Evolutionary conservation across 1,140 invertebrate species (phyloP).

Genomic region (Saccostrea cuccullata): DNA sequence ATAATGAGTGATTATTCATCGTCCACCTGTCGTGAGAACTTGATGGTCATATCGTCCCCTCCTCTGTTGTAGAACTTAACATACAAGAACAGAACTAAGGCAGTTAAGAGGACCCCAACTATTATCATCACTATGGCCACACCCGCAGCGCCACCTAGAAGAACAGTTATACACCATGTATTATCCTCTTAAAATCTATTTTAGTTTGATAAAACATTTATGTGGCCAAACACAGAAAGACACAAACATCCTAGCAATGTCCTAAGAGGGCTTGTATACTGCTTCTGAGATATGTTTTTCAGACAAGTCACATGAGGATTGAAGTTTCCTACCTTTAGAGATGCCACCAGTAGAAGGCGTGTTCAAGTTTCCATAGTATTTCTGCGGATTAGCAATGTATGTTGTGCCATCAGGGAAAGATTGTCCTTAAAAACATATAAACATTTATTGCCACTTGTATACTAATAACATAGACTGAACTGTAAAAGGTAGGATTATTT

Average conservation of each 20-base stretch:
- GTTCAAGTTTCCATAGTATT: constrained; percentile 30
- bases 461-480: neutral
- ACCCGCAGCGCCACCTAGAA: constrained; percentile 60
- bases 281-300: too few species aligned
- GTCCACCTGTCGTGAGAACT: constrained; percentile 58
- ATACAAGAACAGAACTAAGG: constrained; percentile 50
- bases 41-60: constrained; percentile 58
- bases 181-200: too few species aligned
- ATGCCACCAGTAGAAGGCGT: neutral
- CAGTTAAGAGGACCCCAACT: constrained; percentile 54
- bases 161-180: too few species aligned
- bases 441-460: neutral
- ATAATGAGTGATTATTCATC: constrained; percentile 29
- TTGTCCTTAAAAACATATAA: constrained; percentile 44
- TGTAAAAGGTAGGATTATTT: neutral
- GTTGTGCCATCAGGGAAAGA: constrained; percentile 57
- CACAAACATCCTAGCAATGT: too few species aligned
- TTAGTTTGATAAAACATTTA: too few species aligned
- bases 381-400: constrained; percentile 48
- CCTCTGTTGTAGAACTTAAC: constrained; percentile 46
- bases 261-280: too few species aligned
- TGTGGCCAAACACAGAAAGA: too few species aligned
- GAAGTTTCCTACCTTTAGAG: neutral
- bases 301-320: neutral
- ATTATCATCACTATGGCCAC: constrained; percentile 60